These are phyloP conservation scores for Telmatherina bonti DNA, from an alignment of 2,797 vertebrate species.

Conservation along the genomic window DNA sequence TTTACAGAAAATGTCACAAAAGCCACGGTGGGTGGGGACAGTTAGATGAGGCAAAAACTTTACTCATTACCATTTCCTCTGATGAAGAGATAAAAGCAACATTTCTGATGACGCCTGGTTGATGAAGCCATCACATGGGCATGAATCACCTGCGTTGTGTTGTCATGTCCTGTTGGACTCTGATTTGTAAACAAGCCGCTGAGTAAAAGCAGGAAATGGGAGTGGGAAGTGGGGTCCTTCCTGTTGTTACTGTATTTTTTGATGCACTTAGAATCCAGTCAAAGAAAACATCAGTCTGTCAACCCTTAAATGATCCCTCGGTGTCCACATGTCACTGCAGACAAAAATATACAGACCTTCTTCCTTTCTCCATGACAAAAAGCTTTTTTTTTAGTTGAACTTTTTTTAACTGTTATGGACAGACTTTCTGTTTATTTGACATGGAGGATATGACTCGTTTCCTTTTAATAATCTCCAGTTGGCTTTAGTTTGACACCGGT, in stretches of 20 bases:
- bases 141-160: constrained; percentile 68
- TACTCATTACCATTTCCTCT: constrained; percentile 28
- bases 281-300: constrained; percentile 31
- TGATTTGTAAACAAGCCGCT: constrained; percentile 71
- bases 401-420: constrained; percentile 2
- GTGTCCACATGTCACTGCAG: neutral
- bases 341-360: constrained; percentile 23
- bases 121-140: constrained; percentile 44
- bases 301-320: constrained; percentile 4
- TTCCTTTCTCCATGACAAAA: constrained; percentile 5
- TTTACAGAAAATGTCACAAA: neutral
- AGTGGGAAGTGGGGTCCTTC: constrained; percentile 26
- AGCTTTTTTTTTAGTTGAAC: neutral
- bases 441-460: constrained; percentile 42
- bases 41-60: constrained; percentile 3
- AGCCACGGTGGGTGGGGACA: neutral
- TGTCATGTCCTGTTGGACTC: constrained; percentile 74
- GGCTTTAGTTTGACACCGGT: constrained; percentile 20
- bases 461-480: constrained; percentile 19
- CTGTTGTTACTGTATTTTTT: constrained; percentile 43
- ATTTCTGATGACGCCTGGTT: constrained; percentile 44
- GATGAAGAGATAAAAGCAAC: constrained; percentile 22
- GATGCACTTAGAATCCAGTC: constrained; percentile 18
- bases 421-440: constrained; percentile 17
- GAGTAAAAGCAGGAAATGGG: constrained; percentile 62